Evolutionary conservation across 2,113 vertebrate species (phyloP).

Genomic region (Osmerus mordax): DNA sequence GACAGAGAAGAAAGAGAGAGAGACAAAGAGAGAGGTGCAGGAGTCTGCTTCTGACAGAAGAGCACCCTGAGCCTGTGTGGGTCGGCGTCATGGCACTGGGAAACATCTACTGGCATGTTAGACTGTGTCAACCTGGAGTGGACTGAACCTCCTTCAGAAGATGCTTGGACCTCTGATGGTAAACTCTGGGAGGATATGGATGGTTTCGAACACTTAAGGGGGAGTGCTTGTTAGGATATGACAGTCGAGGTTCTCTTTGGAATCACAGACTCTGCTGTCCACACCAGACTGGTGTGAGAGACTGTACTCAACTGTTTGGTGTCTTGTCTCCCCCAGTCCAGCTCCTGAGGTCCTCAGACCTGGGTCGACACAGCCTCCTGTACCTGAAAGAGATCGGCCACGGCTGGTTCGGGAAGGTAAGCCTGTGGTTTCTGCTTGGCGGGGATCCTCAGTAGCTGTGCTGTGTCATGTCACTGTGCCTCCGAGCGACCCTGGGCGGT

Average conservation of each 20-base stretch:
- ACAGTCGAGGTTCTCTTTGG: no score
- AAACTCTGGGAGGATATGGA: no score
- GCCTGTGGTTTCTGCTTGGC: background rate
- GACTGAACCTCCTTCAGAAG: background rate
- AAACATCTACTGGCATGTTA: background rate
- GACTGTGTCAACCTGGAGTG: background rate
- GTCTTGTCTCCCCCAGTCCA: slow-evolving; percentile 71
- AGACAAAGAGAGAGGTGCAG: background rate
- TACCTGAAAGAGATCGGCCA: slow-evolving; percentile 93
- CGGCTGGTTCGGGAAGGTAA: slow-evolving; percentile 96
- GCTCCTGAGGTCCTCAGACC: slow-evolving; percentile 80
- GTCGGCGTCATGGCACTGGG: background rate
- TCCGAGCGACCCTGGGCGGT: background rate
- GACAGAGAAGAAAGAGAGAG: background rate
- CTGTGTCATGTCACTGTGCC: background rate
- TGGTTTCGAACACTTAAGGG: no score
- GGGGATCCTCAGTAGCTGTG: background rate
- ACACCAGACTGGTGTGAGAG: no score
- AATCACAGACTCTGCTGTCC: no score
- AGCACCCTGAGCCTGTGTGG: background rate
- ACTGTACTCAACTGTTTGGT: no score
- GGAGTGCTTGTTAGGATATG: no score
- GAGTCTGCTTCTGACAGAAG: background rate
- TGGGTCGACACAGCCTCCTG: slow-evolving; percentile 86
- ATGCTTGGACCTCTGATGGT: background rate